phyloP scores from a whole-genome alignment of 2,113 vertebrate genomes.

The Oryzias melastigma region DNA sequence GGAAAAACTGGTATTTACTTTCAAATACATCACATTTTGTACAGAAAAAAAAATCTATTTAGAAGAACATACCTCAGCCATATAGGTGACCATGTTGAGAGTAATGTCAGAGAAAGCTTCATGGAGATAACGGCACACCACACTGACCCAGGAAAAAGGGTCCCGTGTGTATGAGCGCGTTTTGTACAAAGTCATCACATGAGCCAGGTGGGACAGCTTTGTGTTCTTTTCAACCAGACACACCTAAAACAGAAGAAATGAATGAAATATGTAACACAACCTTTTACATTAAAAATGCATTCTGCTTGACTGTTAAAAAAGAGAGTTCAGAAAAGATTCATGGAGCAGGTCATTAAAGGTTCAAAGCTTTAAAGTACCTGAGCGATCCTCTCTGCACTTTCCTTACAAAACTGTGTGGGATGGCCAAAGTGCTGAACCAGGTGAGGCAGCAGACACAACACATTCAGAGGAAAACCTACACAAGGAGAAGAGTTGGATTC shows the following conservation, averaged over 20 bases:
- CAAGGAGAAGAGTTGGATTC: neutral
- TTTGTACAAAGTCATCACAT: conserved; percentile 98
- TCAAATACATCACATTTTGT: too few species aligned
- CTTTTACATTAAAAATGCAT: neutral
- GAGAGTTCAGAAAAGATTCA: neutral
- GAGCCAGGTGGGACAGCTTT: conserved; percentile 94
- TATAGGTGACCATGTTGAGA: conserved; percentile 94
- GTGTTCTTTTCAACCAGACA: conserved; percentile 95
- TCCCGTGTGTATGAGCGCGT: conserved; percentile 96
- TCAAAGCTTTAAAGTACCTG: conserved; percentile 79
- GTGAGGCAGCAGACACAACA: conserved; percentile 95
- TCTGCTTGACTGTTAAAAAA: neutral
- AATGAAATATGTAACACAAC: neutral
- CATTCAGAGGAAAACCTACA: conserved; percentile 94
- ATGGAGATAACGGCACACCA: conserved; percentile 97
- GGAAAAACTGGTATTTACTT: too few species aligned
- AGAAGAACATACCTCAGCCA: conserved; percentile 85
- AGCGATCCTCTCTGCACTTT: conserved; percentile 93
- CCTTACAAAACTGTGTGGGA: conserved; percentile 96
- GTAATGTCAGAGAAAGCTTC: conserved; percentile 94
- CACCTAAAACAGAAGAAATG: conserved; percentile 75
- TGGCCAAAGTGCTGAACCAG: conserved; percentile 95
- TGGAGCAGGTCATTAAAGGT: neutral
- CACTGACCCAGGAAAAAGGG: conserved; percentile 94
- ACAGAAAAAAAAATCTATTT: neutral